These are phyloP conservation scores for Oedothorax gibbosus DNA, from an alignment of 1,140 invertebrate genomes.

Conservation along the genomic window DNA sequence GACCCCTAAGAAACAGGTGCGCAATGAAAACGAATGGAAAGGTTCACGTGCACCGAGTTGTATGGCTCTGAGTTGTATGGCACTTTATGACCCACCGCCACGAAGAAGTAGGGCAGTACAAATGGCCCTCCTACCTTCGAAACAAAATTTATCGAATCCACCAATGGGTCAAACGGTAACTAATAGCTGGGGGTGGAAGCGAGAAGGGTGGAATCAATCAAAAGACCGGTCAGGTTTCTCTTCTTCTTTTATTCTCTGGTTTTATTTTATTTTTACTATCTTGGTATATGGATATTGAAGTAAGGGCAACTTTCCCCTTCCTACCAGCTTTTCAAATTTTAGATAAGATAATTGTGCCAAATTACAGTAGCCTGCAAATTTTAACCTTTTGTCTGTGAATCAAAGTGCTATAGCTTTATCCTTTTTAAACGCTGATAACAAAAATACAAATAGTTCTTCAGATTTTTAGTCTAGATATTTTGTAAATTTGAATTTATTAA, in stretches of 20 bases:
- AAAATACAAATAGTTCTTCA: no score
- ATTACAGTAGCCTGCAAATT: no score
- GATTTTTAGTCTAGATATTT: no score
- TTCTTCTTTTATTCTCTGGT: not conserved
- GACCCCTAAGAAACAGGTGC: not conserved
- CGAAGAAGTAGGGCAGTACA: constrained; percentile 17
- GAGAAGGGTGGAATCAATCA: constrained; percentile 26
- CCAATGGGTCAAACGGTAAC: constrained; percentile 32
- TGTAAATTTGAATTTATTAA: no score
- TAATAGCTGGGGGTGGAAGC: not conserved
- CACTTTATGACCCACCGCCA: constrained; percentile 32
- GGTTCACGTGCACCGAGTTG: not conserved
- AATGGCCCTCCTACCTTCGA: no score
- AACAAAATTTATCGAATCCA: constrained; percentile 2
- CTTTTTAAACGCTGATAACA: no score
- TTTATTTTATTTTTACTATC: not conserved
- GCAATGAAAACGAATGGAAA: not conserved
- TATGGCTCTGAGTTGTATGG: not conserved
- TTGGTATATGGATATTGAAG: not conserved
- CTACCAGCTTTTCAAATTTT: no score
- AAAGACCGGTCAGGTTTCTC: constrained; percentile 8
- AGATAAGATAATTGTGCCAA: no score
- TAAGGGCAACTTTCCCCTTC: not conserved
- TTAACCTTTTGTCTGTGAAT: no score
- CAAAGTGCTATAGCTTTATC: no score